Evolutionary conservation across 2,888 invertebrate genomes (phyloP), one percentile per base, ranked within the genome.

Genomic region (Hoplodrina blanda): DNA sequence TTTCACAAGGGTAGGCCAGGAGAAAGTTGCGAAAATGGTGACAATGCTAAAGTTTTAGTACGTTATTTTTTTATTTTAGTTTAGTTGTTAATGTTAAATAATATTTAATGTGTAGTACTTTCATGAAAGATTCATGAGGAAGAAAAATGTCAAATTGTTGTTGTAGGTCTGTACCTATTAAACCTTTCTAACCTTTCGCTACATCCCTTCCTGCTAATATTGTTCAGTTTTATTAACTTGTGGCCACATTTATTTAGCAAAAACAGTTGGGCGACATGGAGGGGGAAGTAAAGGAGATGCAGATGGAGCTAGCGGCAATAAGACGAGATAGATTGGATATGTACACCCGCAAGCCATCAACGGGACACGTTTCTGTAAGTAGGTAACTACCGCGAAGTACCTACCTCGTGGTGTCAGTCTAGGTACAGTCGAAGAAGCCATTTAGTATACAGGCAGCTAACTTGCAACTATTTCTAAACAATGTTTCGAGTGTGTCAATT

Each of bases 221-320:
- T 33, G 46, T 41, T 30, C 17, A 41, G 8, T 49, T 52, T 46
- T 41, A 52, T 61, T 53, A 6, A 41, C 2, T 11, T 6, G 0
- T 1, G n/a, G 64, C 11, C 20, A 4, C 30, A 25, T 62, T 70
- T 66, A 44, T 76, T 62, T 64, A 95, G 95, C 93, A 94, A 90
- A 93, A 93, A 63, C 94, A 95, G 73, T 77, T 95, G 75, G 94
- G 93, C 0, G 92, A 91, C 25, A 94, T 95, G 93, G 94, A 95
- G 80, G 93, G 93, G 0, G 94, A 95, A 76, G 93, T 95, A 2
- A 93, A 94, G 79, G 92, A 91, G 79, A 94, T 95, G 0, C 92
- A 93, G 76, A 93, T 92, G 91, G 94, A 94, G 77, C 78, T 95
- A 66, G 94, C 89, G 8, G 91, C 93, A 2, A 91, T 95, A 8